Evolutionary conservation across 2,797 vertebrate genomes (phyloP).

Genomic region (Masticophis lateralis): DNA sequence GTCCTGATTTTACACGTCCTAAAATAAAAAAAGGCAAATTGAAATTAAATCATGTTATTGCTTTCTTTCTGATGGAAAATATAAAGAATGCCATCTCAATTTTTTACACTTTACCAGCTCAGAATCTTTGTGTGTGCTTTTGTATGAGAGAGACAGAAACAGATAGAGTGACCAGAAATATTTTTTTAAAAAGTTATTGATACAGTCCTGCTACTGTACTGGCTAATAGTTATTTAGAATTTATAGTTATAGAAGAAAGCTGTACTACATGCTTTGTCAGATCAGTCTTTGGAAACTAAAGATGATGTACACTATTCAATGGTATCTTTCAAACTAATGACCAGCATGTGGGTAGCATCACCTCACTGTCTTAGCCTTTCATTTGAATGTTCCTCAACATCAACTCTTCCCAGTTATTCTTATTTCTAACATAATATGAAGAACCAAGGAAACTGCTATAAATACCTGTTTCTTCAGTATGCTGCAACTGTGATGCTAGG

Average conservation of each 20-base stretch:
- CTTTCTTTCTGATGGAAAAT: background rate
- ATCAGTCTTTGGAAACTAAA: background rate
- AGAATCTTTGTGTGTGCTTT: background rate
- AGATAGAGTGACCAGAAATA: background rate
- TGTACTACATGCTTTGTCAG: background rate
- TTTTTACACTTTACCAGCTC: fast-evolving
- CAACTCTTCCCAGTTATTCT: background rate
- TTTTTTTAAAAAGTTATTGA: background rate
- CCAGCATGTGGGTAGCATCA: background rate
- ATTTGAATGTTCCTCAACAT: background rate
- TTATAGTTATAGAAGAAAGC: background rate
- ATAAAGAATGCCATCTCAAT: background rate
- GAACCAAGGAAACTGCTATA: background rate
- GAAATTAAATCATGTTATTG: background rate
- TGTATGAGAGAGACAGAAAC: background rate
- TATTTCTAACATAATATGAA: background rate
- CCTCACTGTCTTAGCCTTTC: background rate
- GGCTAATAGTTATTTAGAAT: background rate
- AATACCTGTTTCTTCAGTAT: background rate
- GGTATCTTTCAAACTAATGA: background rate
- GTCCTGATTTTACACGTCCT: conserved; percentile 75
- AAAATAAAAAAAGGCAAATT: background rate
- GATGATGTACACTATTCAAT: background rate
- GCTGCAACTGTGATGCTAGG: background rate
- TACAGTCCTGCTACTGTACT: background rate